Evolutionary conservation across 2,888 invertebrate species (phyloP), one percentile per base, ranked within the genome.

Genomic region (Megalurothrips usitatus): DNA sequence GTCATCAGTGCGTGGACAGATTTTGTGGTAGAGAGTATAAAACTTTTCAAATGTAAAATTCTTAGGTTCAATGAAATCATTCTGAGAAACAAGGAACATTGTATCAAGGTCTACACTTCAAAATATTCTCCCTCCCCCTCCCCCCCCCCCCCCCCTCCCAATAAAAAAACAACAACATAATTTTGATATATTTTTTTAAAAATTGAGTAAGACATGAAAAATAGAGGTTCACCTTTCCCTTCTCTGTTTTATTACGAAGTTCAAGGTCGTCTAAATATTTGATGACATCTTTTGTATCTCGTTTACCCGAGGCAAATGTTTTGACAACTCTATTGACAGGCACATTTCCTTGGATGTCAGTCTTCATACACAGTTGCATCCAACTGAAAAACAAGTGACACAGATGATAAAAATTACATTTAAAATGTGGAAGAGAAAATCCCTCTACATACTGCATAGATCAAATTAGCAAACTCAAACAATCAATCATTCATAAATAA

Each of bases 271-370:
- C 93, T 83, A 99, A 91, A 88, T 96, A 97, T 87, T 99, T 98
- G 89, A 98, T 98, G 58, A 99, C 97, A 87, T 98, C 91, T 88
- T 97, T 98, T 88, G 68, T 75, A 26, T 99, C 99, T 8, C 98
- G 98, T 90, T 98, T 98, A 58, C 99, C 99, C n/a, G 99, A 99
- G 4, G 99, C 98, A 89, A 99, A 99, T 82, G 99, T 99, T 86
- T 96, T 91, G 81, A 98, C 97, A 63, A 99, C 94, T 80, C 96
- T 96, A 89, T 97, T 96, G 4, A 99, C 97, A 1, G 99, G 98
- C 81, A 99, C 98, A 89, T 97, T 97, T 68, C 97, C 96, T 86
- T 94, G 94, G 58, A 95, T 94, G 87, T 99, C 98, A 81, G 96
- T 96, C 85, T 95, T 91, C 89, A 98, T 96, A 83, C 96, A 94